A percentile compares a stretch with the other conserved stretches of the same genome.
These are phyloP conservation scores for Henricia sp. DNA, from an alignment of 53 echinoderm and acorn worm species.

Conservation along the genomic window DNA sequence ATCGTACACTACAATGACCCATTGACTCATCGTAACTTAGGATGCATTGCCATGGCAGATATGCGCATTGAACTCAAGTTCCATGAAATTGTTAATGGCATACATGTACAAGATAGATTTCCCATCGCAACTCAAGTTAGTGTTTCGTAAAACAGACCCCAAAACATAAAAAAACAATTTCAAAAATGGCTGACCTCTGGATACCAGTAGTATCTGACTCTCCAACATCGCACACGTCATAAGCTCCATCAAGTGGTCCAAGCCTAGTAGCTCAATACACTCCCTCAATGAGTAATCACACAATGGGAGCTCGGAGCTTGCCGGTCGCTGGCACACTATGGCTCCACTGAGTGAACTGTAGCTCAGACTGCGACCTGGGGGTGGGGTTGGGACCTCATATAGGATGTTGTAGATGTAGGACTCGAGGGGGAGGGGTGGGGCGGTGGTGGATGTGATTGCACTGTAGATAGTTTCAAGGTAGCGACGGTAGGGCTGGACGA, in stretches of 20 bases:
- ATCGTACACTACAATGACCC: no score
- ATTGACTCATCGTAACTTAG: no score
- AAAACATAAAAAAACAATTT: no score
- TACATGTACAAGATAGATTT: no score
- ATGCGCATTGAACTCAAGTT: no score
- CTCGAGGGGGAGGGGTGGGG: conserved; percentile 82
- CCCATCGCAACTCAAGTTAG: no score
- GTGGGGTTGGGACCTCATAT: conserved; percentile 89
- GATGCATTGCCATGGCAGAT: no score
- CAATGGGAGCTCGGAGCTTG: conserved; percentile 80
- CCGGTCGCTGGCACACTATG: conserved; percentile 90
- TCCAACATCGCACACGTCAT: conserved; percentile 93
- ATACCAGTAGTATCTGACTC: conserved; percentile 90
- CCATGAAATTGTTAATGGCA: no score
- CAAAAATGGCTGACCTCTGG: conserved; percentile 84
- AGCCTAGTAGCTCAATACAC: conserved; percentile 80
- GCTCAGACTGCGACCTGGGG: conserved; percentile 84
- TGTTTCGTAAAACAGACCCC: no score
- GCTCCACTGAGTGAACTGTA: conserved; percentile 71
- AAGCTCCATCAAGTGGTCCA: conserved; percentile 87
- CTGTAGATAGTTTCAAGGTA: conserved; percentile 87
- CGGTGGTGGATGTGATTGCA: conserved; percentile 64
- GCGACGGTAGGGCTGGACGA: conserved; percentile 76
- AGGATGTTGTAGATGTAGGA: conserved; percentile 93
- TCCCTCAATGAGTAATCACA: conserved; percentile 87